Evolutionary conservation across 2,888 invertebrate genomes (phyloP).

Genomic region (Neoaliturus tenellus): DNA sequence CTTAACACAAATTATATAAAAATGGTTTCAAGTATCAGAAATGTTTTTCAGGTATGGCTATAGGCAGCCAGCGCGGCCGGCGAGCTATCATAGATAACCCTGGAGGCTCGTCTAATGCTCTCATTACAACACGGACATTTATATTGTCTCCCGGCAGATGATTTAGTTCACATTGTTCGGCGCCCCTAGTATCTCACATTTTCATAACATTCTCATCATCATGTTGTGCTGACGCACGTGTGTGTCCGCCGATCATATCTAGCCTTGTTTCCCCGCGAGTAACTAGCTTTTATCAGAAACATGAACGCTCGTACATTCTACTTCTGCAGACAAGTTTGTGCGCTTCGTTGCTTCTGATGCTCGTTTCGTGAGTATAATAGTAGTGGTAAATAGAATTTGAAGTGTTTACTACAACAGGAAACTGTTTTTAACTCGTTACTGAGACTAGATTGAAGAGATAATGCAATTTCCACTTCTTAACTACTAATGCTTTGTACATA

Average conservation of each 20-base stretch:
- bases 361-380: too few species aligned
- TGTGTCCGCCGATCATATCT: constrained; percentile 3
- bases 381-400: too few species aligned
- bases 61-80: too few species aligned
- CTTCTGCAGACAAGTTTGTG: background rate
- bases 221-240: background rate
- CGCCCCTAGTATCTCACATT: background rate
- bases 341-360: background rate
- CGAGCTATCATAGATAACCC: too few species aligned
- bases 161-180: background rate
- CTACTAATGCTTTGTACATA: too few species aligned
- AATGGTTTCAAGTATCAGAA: too few species aligned
- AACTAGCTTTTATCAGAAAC: constrained; percentile 3
- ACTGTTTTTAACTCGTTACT: too few species aligned
- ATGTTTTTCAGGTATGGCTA: too few species aligned
- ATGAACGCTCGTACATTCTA: background rate
- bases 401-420: too few species aligned
- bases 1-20: too few species aligned
- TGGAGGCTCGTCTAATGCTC: background rate
- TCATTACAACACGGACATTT: constrained; percentile 22
- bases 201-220: constrained; percentile 22
- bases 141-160: background rate
- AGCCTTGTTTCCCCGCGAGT: background rate
- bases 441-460: too few species aligned
- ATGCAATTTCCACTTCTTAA: too few species aligned